These are phyloP conservation scores for Eupelmus urozonus DNA, from an alignment of 2,888 invertebrate species.

Conservation along the genomic window DNA sequence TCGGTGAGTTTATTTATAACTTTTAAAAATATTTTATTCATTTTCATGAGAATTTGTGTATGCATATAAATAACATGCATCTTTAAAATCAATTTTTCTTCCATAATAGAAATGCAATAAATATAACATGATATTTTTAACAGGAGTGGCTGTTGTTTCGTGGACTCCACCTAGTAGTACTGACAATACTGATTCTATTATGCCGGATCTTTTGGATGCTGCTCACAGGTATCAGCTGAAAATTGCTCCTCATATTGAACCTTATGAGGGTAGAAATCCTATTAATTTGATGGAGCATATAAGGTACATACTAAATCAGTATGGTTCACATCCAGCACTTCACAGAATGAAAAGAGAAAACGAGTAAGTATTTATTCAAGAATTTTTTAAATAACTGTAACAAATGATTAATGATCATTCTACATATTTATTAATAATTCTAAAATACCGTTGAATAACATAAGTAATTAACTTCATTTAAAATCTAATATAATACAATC, in stretches of 20 bases:
- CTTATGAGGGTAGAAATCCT: conserved; percentile 79
- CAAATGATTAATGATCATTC: background rate
- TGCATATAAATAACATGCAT: no score
- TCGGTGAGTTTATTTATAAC: conserved; percentile 74
- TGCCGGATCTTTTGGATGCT: conserved; percentile 74
- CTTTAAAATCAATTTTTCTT: no score
- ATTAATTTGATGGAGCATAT: conserved; percentile 78
- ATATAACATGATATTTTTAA: background rate
- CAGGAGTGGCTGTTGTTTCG: conserved; percentile 78
- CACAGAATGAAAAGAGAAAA: conserved; percentile 78
- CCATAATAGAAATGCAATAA: no score
- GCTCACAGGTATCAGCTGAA: conserved; percentile 78
- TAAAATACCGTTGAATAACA: no score
- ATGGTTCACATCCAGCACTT: conserved; percentile 80
- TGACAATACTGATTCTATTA: conserved; percentile 76
- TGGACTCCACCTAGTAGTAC: conserved; percentile 79
- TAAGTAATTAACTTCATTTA: no score
- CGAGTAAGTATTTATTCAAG: conserved; percentile 67
- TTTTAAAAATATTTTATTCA: no score
- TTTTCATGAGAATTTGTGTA: no score
- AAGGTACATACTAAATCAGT: conserved; percentile 76
- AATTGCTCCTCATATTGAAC: conserved; percentile 81
- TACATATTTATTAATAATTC: no score
- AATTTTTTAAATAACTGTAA: background rate
- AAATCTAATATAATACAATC: no score